Evolutionary conservation across 2,797 vertebrate genomes (phyloP), one percentile per base, ranked within the genome.

Genomic region (Myoxocephalus aenaeus): DNA sequence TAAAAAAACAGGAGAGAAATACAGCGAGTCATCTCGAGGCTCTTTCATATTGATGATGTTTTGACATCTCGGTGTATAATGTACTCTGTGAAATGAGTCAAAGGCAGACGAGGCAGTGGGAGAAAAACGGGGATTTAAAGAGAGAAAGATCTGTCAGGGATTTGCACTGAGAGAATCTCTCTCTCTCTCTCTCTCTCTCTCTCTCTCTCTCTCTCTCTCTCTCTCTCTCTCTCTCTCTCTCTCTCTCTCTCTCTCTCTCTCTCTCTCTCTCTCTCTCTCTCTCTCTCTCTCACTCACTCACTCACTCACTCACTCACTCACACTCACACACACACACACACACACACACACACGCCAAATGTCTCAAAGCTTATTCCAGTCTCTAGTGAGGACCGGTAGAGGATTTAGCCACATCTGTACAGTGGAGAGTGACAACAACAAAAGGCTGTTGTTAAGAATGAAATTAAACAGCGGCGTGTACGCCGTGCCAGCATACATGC

Each of bases 1-100:
- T 3, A 22, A 81, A 80, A 63, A 72, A 84, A 59, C 22, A 22
- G 40, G 54, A 73, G 53, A 34, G 54, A 83, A 82, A 88, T 72
- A 72, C 73, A n/a, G 27, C 46, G 57, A 84, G 74, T 59, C 73
- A 64, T 84, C 82, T 75, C 34, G 77, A 76, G 71, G 82, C 70
- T 75, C 70, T 58, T 87, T 87, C 85, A 84, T 89, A 86, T 78
- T 89, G 82, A 88, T 87, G 84, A 73, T 75, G 83, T 86, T 91
- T 89, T 90, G 85, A 89, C 90, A 87, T 80, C 29, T 81, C 51
- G 1, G 57, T 63, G 77, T 89, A 77, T 70, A 69, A 81, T 64
- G 71, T 40, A 82, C 51, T 73, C 63, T 71, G 68, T 63, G 50
- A 79, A 77, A 86, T 51, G 51, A 85, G 84, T 74, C 79, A 81